Evolutionary conservation across 2,888 invertebrate species (phyloP), one percentile per base, ranked within the genome.

Genomic region (Agrochola macilenta): DNA sequence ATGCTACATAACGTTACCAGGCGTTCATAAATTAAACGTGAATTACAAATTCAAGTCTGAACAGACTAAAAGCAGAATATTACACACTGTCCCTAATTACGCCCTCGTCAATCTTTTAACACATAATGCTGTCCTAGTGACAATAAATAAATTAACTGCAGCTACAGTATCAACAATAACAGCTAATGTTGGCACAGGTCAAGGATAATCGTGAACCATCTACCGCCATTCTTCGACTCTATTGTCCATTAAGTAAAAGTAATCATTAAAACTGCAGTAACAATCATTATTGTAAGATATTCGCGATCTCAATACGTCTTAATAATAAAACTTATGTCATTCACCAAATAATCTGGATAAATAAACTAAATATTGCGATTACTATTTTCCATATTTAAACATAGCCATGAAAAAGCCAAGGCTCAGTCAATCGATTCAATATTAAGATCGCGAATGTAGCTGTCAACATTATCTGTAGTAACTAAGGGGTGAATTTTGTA

Each of bases 121-220:
- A 79, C 78, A 79, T 83, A 79, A 87, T 84, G 83, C 60, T 74
- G 79, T 74, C 80, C 76, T 83, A 85, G 60, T 78, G 78, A 84
- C 86, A 70, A 82, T 74, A 74, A 76, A 76, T 73, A 74, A 80
- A 82, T 66, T 68, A 81, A 81, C 76, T 85, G 86, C 81, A 81
- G 78, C 81, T 74, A 82, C 69, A 82, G 70, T 69, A 66, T 85
- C 68, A 83, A 85, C 85, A 85, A 80, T 85, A 85, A 83, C 81
- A 87, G 78, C 76, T 81, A 87, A 54, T 64, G 81, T 87, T 87
- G 87, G 87, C 87, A 87, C 87, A 83, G 78, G 65, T 81, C 78
- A 74, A 69, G 74, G 74, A 76, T 73, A 73, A 46, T 73, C 69
- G 61, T 72, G 74, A 65, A 74, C 69, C 71, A 77, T 63, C 69